Evolutionary conservation across 2,113 vertebrate species (phyloP).

Genomic region (Oryzias celebensis): DNA sequence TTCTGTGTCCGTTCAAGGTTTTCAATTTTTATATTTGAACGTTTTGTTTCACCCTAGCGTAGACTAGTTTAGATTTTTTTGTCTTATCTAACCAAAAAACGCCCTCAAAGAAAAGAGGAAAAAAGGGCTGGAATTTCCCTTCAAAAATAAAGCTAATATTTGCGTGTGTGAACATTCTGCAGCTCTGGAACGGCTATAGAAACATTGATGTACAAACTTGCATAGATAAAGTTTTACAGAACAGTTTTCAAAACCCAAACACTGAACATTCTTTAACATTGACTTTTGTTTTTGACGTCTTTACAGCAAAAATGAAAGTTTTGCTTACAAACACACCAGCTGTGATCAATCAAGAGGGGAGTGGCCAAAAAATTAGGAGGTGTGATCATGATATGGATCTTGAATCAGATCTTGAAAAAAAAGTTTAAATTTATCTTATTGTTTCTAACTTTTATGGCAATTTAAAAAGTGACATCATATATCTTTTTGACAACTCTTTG

Average conservation of each 20-base stretch:
- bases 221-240: slow-evolving; percentile 74
- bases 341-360: slow-evolving; percentile 34
- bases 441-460: slow-evolving; percentile 39
- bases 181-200: slow-evolving; percentile 14
- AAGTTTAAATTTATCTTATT: slow-evolving; percentile 29
- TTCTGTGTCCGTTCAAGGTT: no score
- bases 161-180: slow-evolving; percentile 27
- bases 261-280: slow-evolving; percentile 46
- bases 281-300: slow-evolving; percentile 41
- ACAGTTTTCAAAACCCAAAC: slow-evolving; percentile 54
- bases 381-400: background rate
- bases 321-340: slow-evolving; percentile 5
- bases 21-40: no score
- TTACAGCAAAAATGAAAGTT: slow-evolving; percentile 49
- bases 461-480: slow-evolving; percentile 72
- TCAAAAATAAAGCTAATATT: slow-evolving; percentile 40
- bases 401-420: slow-evolving; percentile 12
- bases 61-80: no score
- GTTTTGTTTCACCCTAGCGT: no score
- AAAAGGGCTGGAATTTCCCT: background rate
- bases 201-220: slow-evolving; percentile 72
- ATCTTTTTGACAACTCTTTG: slow-evolving; percentile 52
- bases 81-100: no score
- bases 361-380: slow-evolving; percentile 20
- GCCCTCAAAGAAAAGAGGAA: background rate